phyloP scores from a whole-genome alignment of 2,888 invertebrate species.

The Eupsilia transversa region DNA sequence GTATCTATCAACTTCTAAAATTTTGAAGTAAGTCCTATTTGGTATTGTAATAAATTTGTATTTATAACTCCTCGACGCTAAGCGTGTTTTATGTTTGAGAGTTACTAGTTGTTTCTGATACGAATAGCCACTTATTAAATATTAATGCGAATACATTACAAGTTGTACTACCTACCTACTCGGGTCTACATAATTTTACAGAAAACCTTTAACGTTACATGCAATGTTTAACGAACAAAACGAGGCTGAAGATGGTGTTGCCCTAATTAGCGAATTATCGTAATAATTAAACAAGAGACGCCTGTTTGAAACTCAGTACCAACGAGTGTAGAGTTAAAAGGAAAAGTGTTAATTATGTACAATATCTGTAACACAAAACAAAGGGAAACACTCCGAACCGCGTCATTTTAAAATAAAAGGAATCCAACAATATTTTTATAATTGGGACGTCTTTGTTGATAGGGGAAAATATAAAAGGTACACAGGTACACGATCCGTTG shows the following conservation, averaged over 20 bases:
- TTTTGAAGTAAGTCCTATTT: not conserved
- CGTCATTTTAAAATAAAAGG: slow-evolving; percentile 15
- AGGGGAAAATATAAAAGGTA: not conserved
- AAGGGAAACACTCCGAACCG: slow-evolving; percentile 10
- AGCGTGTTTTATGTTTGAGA: slow-evolving; percentile 27
- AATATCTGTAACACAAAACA: not conserved
- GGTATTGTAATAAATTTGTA: not conserved
- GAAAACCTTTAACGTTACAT: not conserved
- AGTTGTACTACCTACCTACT: not conserved
- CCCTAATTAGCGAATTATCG: slow-evolving; percentile 31
- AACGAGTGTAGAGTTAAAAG: not conserved
- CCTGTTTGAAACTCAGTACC: not conserved
- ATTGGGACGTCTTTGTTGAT: not conserved
- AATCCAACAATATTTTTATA: not conserved
- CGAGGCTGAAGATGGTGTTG: slow-evolving; percentile 10
- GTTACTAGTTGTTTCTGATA: slow-evolving; percentile 20
- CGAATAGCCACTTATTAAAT: slow-evolving; percentile 6
- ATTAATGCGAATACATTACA: slow-evolving; percentile 14
- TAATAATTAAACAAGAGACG: slow-evolving; percentile 15
- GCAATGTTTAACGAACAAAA: not conserved
- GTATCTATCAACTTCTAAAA: not conserved
- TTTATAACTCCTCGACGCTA: slow-evolving; percentile 3
- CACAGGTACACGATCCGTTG: not conserved
- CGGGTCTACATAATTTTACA: slow-evolving; percentile 3
- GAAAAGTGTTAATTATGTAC: slow-evolving; percentile 6